Percentiles rank a stretch among this genome's conserved stretches.
Conservation (phyloP, 2,113 vertebrate genomes). For the Atractosteus spatula region DNA sequence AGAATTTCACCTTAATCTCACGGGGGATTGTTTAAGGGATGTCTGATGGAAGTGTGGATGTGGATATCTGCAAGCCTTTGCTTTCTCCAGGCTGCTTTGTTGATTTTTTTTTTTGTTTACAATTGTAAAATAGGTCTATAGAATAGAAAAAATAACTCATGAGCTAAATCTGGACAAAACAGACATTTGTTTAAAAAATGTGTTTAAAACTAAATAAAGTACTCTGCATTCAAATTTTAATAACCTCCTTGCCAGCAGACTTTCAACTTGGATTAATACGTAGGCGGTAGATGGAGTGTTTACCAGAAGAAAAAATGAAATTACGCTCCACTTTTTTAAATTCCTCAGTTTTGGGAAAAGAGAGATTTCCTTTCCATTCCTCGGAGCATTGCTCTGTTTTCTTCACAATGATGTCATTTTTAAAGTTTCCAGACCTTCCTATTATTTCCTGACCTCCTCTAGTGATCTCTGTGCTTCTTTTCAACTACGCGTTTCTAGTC, state of each 20-base stretch:
- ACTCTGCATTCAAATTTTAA: constrained; percentile 33
- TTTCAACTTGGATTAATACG: constrained; percentile 6
- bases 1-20: too few species aligned
- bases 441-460: constrained; percentile 46
- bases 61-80: too few species aligned
- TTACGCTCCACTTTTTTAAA: constrained; percentile 42
- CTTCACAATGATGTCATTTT: constrained; percentile 55
- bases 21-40: too few species aligned
- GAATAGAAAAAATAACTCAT: too few species aligned
- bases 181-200: too few species aligned
- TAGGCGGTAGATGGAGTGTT: constrained; percentile 47
- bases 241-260: constrained; percentile 46
- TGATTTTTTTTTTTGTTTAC: too few species aligned
- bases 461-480: constrained; percentile 36
- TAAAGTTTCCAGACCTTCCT: constrained; percentile 54
- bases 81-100: too few species aligned
- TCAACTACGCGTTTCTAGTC: neutral
- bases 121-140: too few species aligned
- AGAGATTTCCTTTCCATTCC: constrained; percentile 59
- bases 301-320: constrained; percentile 44
- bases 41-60: too few species aligned
- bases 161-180: too few species aligned
- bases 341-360: constrained; percentile 49
- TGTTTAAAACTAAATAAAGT: too few species aligned
- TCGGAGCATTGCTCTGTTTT: constrained; percentile 34